Percentiles rank a stretch among this genome's conserved stretches.
Evolutionary conservation across 1,140 invertebrate genomes (phyloP).

Genomic region (Apis cerana): DNA sequence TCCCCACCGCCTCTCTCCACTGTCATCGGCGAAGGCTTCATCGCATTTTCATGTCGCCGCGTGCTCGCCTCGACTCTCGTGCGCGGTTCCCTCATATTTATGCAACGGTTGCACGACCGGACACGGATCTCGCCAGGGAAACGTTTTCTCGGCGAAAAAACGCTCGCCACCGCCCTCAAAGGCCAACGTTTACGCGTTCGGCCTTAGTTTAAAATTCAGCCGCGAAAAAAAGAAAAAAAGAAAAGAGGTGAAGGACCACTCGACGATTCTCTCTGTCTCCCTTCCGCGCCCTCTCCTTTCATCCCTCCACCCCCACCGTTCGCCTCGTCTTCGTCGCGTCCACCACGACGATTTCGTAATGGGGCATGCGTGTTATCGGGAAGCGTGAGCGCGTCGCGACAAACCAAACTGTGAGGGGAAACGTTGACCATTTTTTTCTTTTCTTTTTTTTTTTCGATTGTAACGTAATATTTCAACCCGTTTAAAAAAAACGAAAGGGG

Average conservation of each 20-base stretch:
- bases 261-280: neutral
- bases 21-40: conserved; percentile 64
- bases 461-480: neutral
- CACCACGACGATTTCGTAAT: neutral
- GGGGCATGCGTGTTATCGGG: neutral
- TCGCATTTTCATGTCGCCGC: conserved; percentile 68
- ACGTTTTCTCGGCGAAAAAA: conserved; percentile 57
- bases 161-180: conserved; percentile 47
- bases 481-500: neutral
- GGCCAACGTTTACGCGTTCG: conserved; percentile 47
- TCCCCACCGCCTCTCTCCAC: conserved; percentile 26
- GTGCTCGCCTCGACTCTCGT: conserved; percentile 48
- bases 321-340: neutral
- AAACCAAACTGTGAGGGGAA: neutral
- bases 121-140: conserved; percentile 64
- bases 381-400: neutral
- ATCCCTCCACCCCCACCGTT: neutral
- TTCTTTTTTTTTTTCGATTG: neutral
- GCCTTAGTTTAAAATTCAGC: conserved; percentile 60
- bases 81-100: conserved; percentile 63
- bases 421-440: neutral
- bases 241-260: conserved; percentile 29
- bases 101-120: conserved; percentile 65
- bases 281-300: too few species aligned
- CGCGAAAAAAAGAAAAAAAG: conserved; percentile 46